Evolutionary conservation across 2,113 vertebrate species (phyloP).

Genomic region (Gulo gulo): DNA sequence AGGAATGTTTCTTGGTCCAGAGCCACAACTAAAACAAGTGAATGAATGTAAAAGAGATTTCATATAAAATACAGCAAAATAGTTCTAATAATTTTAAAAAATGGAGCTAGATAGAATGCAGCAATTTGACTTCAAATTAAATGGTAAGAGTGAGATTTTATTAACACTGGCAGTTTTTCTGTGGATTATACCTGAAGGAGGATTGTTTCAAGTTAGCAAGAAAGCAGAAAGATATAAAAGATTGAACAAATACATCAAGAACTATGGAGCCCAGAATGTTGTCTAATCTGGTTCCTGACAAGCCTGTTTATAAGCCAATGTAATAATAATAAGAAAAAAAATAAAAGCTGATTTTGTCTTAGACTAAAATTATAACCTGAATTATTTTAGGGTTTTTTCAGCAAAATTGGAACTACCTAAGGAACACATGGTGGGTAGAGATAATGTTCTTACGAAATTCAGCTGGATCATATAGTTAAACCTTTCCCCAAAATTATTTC

Average conservation of each 20-base stretch:
- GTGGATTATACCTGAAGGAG: neutral
- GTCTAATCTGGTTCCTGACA: neutral
- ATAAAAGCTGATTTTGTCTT: neutral
- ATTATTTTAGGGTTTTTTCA: neutral
- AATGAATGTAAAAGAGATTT: neutral
- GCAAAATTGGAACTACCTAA: neutral
- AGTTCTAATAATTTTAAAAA: no score
- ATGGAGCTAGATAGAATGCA: neutral
- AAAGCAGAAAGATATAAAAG: neutral
- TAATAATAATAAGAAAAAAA: neutral
- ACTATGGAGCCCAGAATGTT: neutral
- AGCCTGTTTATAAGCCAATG: neutral
- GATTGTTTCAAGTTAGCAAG: neutral
- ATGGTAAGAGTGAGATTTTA: neutral
- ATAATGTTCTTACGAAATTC: neutral
- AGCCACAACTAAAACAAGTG: neutral
- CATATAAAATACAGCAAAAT: neutral
- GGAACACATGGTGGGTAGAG: neutral
- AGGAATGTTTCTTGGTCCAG: neutral
- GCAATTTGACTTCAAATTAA: neutral
- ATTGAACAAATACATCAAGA: neutral
- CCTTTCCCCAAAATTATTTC: neutral
- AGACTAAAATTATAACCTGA: constrained; percentile 10
- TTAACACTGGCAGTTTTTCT: neutral
- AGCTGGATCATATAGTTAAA: neutral